Evolutionary conservation across 2,888 invertebrate species (phyloP).

Genomic region (Taenaris catops): DNA sequence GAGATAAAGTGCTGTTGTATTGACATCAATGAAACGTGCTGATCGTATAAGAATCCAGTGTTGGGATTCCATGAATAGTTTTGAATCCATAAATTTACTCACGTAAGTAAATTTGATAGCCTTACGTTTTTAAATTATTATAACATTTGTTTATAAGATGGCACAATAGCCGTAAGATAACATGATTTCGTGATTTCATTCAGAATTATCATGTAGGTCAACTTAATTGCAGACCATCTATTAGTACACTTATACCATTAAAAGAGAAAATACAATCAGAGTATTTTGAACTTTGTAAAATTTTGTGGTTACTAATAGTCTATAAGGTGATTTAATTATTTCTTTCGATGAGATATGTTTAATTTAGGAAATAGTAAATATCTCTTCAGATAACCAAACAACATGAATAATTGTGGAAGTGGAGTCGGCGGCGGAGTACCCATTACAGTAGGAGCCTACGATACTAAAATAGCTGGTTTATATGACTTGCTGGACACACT

Average conservation of each 20-base stretch:
- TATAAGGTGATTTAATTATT: no score
- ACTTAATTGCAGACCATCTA: constrained; percentile 10
- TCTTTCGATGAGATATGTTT: no score
- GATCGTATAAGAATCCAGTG: constrained; percentile 42
- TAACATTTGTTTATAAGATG: background rate
- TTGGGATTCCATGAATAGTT: constrained; percentile 38
- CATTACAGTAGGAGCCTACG: constrained; percentile 79
- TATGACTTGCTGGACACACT: constrained; percentile 99
- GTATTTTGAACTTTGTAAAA: no score
- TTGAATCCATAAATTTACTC: constrained; percentile 38
- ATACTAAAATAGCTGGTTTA: constrained; percentile 96
- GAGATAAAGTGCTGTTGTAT: constrained; percentile 31
- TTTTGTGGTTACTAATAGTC: no score
- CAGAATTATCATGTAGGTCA: constrained; percentile 24
- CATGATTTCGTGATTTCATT: constrained; percentile 11
- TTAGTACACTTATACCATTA: constrained; percentile 9
- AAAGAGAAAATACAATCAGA: no score
- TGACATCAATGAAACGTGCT: constrained; percentile 41
- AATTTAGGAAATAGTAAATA: no score
- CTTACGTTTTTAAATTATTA: background rate
- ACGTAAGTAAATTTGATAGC: constrained; percentile 33
- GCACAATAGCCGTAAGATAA: background rate
- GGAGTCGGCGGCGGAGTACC: constrained; percentile 46
- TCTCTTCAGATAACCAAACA: constrained; percentile 25
- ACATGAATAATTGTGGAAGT: constrained; percentile 58